Percentiles rank a stretch among this genome's conserved stretches.
These are phyloP conservation scores for Andricus quercusramuli DNA, from an alignment of 2,888 invertebrate genomes.

Conservation along the genomic window DNA sequence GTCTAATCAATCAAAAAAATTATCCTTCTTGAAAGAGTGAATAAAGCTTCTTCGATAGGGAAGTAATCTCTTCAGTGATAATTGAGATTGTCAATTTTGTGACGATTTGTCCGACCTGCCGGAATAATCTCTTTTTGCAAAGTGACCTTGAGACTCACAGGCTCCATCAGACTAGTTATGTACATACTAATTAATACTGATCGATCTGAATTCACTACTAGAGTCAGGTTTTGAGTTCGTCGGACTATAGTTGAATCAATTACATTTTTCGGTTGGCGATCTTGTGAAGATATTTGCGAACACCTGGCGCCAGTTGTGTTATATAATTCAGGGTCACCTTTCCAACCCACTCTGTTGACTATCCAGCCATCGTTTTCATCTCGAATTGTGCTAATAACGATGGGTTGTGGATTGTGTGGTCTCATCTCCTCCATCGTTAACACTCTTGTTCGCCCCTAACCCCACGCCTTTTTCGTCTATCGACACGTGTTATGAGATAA, in stretches of 20 bases:
- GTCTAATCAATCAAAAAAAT: too few species aligned
- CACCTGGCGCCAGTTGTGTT: slow-evolving; percentile 11
- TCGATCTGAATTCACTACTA: background rate
- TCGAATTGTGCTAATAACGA: background rate
- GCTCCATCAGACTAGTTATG: background rate
- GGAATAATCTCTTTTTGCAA: too few species aligned
- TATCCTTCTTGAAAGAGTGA: too few species aligned
- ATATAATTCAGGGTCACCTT: slow-evolving; percentile 28
- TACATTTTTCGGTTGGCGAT: slow-evolving; percentile 21
- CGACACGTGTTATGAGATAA: too few species aligned
- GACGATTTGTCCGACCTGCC: too few species aligned
- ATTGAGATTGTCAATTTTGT: too few species aligned
- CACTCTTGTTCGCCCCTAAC: too few species aligned
- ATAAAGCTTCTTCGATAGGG: too few species aligned
- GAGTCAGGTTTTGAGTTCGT: slow-evolving; percentile 9
- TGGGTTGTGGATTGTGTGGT: too few species aligned
- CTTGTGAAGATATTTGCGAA: slow-evolving; percentile 19
- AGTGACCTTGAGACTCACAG: background rate
- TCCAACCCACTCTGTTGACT: background rate
- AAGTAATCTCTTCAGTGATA: too few species aligned
- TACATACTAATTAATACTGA: background rate
- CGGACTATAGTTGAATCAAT: background rate
- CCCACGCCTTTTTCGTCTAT: too few species aligned
- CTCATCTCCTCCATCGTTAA: too few species aligned
- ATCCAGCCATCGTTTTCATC: background rate